phyloP scores from a whole-genome alignment of 2,797 vertebrate genomes.

The Pseudopleuronectes americanus region DNA sequence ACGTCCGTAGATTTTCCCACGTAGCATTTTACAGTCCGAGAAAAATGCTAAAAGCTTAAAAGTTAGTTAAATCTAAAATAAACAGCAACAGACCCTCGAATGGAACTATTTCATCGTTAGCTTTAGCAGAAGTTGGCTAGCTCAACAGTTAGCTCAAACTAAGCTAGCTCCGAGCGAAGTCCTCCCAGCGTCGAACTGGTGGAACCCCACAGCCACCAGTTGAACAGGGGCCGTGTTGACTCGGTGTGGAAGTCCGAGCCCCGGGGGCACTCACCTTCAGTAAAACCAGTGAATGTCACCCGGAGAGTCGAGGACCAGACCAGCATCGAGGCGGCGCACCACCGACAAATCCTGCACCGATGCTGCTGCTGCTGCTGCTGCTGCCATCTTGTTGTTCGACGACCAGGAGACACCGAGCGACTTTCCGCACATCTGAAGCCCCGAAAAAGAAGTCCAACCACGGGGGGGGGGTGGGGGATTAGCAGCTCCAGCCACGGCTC shows the following conservation, averaged over 20 bases:
- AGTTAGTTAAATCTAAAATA: neutral
- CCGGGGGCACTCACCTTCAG: conserved; percentile 71
- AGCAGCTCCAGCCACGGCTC: conserved; percentile 26
- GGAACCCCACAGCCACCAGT: too few species aligned
- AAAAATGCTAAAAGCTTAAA: too few species aligned
- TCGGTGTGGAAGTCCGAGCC: too few species aligned
- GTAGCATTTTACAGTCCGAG: too few species aligned
- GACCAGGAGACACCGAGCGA: conserved; percentile 68
- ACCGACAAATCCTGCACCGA: conserved; percentile 62
- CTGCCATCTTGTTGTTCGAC: conserved; percentile 83
- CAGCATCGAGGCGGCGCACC: conserved; percentile 52
- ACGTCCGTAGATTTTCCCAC: too few species aligned
- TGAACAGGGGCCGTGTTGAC: too few species aligned
- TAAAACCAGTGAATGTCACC: conserved; percentile 56
- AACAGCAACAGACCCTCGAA: neutral
- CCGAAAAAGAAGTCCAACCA: conserved; percentile 39
- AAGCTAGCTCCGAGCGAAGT: conserved; percentile 57
- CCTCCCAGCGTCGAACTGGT: neutral
- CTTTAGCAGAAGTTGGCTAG: conserved; percentile 58
- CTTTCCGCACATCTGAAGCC: conserved; percentile 76
- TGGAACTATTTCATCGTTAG: neutral
- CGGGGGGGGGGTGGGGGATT: neutral
- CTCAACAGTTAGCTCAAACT: conserved; percentile 63
- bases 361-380: conserved; percentile 42
- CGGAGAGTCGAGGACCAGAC: conserved; percentile 51